Conservation (phyloP, 2,113 vertebrate genomes). For the Podilymbus podiceps region DNA sequence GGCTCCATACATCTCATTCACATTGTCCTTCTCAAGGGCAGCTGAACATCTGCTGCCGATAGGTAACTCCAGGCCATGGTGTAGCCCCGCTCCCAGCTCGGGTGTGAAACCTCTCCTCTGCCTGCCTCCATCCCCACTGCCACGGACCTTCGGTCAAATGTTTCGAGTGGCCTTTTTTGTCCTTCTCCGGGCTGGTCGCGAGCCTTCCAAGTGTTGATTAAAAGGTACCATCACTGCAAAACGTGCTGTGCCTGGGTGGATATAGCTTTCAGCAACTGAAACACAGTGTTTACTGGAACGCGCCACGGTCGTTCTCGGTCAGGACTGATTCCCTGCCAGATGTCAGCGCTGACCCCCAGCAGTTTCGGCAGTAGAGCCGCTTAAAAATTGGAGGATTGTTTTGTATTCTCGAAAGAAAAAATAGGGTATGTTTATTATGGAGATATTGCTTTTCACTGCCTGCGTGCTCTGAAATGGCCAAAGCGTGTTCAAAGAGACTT, state of each 20-base stretch:
- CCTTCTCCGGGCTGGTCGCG: not conserved
- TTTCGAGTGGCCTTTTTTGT: not conserved
- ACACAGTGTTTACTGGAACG: conserved; percentile 39
- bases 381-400: conserved; percentile 19
- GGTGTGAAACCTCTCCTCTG: not conserved
- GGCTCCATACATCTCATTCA: conserved; percentile 45
- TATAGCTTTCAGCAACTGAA: not conserved
- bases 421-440: not conserved
- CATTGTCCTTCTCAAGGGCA: conserved; percentile 13
- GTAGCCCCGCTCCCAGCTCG: not conserved
- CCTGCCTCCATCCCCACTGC: not conserved
- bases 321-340: conserved; percentile 24
- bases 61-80: not conserved
- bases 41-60: conserved; percentile 9
- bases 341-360: conserved; percentile 62
- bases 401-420: not conserved
- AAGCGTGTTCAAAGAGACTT: not conserved
- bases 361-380: not conserved
- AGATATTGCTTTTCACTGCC: conserved; percentile 3
- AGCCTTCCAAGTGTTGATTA: conserved; percentile 42
- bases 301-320: not conserved
- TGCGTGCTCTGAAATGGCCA: not conserved
- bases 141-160: not conserved
- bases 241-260: conserved; percentile 10
- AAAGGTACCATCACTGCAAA: conserved; percentile 35